A percentile compares a stretch with the other conserved stretches of the same genome.
Conservation (phyloP, 2,888 invertebrate genomes). For the Cantharis rufa region DNA sequence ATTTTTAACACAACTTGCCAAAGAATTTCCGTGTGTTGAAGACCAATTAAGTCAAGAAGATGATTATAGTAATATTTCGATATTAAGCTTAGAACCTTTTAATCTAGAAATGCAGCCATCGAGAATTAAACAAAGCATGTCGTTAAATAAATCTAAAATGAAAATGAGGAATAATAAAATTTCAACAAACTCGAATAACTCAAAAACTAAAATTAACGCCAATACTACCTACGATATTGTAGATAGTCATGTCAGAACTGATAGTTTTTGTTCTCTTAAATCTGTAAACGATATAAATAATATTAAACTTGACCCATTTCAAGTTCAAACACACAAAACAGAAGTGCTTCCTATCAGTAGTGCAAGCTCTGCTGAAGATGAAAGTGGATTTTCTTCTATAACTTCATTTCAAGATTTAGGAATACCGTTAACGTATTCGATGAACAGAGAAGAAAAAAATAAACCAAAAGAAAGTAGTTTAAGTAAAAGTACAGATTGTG, state of each 20-base stretch:
- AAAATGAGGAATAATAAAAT: neutral
- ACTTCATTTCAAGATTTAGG: slow-evolving; percentile 84
- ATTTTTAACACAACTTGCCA: slow-evolving; percentile 51
- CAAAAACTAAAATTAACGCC: neutral
- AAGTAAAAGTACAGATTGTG: neutral
- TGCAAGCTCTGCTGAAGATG: slow-evolving; percentile 67
- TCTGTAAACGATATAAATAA: neutral
- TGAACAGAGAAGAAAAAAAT: slow-evolving; percentile 36
- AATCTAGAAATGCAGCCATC: neutral
- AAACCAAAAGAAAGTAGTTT: neutral
- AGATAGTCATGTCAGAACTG: neutral
- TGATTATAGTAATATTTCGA: neutral
- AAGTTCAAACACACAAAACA: slow-evolving; percentile 37
- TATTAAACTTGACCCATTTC: slow-evolving; percentile 13
- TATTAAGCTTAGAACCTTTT: neutral
- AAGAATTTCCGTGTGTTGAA: slow-evolving; percentile 47
- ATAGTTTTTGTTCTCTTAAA: neutral
- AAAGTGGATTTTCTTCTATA: slow-evolving; percentile 85
- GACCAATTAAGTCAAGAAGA: slow-evolving; percentile 47
- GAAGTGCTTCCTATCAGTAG: slow-evolving; percentile 43
- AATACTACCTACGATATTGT: neutral
- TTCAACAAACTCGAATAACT: neutral
- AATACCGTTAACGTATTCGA: slow-evolving; percentile 60
- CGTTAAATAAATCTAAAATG: neutral
- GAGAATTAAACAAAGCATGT: neutral